Base-by-base conservation (phyloP, 2,888 invertebrate species). In the Andrena bucephala region DNA sequence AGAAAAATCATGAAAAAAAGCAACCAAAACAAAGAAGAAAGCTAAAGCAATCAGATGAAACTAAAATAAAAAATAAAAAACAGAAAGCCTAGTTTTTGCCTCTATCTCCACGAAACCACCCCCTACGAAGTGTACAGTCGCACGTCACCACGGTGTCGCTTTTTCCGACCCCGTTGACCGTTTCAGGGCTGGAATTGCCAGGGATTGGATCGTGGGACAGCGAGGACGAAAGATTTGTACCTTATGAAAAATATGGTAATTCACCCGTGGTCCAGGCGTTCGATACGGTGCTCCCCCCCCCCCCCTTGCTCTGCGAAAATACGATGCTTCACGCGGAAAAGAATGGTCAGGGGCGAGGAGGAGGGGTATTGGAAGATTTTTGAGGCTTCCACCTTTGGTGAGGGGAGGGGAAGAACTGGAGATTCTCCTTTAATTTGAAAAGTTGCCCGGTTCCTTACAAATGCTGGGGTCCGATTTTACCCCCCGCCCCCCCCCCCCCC, bases 211-310 rank as follows among this genome's bases (percentile, higher is more conserved):
- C 71, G 63, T n/a, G 31, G 69, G 59, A 79, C 83, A 84, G 81
- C 79, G 75, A 42, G 42, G 42, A 42, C 67, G 77, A 82, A 86
- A 88, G 88, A 88, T 88, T 88, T 89, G 89, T 89, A 87, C 85
- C 87, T 87, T 90, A 89, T 89, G 87, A 88, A 83, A 88, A 88
- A 88, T 88, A 88, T 88, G 87, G 86, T 88, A 88, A 88, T 88
- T 74, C 77, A 75, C 77, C 67, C 68, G 66, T 57, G 20, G 42
- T 20, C 66, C 72, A 52, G 50, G 24, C 59, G 75, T 71, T 82
- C 85, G 77, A 85, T 85, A 86, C 70, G n/a, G 16, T 29, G 60
- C 36, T 69, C 57, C 20, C 20, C 20, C 0, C 20, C 0, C 48
- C 3, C 8, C 0, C 48, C 3, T 57, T 57, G 20, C 4, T 13